Conservation (phyloP, 2,113 vertebrate genomes). For the Malurus cyaneus region DNA sequence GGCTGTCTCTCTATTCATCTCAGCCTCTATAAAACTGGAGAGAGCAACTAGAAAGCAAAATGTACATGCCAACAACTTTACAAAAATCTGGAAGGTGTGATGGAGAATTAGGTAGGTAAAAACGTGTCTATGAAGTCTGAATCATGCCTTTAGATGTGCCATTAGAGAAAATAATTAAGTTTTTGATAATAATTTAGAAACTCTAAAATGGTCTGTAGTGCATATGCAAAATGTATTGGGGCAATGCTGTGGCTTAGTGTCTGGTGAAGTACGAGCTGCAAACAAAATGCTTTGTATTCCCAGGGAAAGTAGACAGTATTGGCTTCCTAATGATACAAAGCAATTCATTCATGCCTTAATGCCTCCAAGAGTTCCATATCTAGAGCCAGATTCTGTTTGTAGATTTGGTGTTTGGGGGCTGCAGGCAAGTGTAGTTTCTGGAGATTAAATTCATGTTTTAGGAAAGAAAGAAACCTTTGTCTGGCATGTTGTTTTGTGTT, state of each 20-base stretch:
- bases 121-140: not conserved
- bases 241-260: not conserved
- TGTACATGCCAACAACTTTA: not conserved
- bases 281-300: not conserved
- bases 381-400: accelerated
- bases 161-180: not conserved
- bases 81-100: not conserved
- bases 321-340: not conserved
- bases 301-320: not conserved
- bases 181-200: not conserved
- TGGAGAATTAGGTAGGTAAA: not conserved
- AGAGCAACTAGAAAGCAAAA: not conserved
- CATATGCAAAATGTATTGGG: not conserved
- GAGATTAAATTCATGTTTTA: not conserved
- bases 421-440: not conserved
- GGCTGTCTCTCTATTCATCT: not conserved
- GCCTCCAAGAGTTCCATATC: not conserved
- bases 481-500: not conserved
- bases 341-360: not conserved
- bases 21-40: not conserved
- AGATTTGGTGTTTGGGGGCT: not conserved
- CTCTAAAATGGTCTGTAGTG: not conserved
- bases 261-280: not conserved
- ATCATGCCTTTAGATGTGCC: not conserved
- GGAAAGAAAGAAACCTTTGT: not conserved